Evolutionary conservation across 2,888 invertebrate species (phyloP), one percentile per base, ranked within the genome.

Genomic region (Lasioglossum lativentre): DNA sequence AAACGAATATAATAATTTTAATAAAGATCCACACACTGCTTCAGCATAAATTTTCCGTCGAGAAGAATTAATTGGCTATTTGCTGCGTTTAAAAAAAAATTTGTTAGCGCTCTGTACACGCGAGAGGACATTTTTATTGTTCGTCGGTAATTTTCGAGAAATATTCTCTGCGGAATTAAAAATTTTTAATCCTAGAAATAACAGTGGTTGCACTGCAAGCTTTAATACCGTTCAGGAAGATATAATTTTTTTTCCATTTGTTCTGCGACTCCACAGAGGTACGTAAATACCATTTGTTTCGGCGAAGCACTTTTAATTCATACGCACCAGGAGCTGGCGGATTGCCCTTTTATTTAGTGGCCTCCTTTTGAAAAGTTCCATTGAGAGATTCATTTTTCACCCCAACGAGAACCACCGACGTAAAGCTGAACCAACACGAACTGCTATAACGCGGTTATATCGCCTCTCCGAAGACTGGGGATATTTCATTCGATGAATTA

Each of bases 371-470:
- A 6, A 80, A 80, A 80, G 42, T 30, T 45, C 52, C 75, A 75
- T 75, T 80, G 80, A n/a, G n/a, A 80, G 40, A 70, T 56, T 75
- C 52, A 75, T 80, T 80, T 75, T 80, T 80, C 56, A 42, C n/a
- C 80, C n/a, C 30, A n/a, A 19, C 63, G n/a, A 72, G n/a, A 68
- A 38, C 68, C 34, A 10, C 68, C 68, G 23, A 12, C 40, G 40
- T 30, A n/a, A 68, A 68, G 40, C 38, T 40, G 68, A 66, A 68
- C 38, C 63, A 30, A 63, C 52, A 52, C 52, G 52, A n/a, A 5
- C 30, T 16, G 8, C 66, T 34, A 30, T 66, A 66, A 34, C 30
- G 30, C 66, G 66, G 66, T 30, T 19, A 66, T 66, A 30, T 66
- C 66, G 19, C 6, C 3, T 19, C 66, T 66, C 34, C 0, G 30